Percentiles rank a stretch among this genome's conserved stretches.
Conservation (phyloP, 1,140 invertebrate genomes). For the Panonychus citri region DNA sequence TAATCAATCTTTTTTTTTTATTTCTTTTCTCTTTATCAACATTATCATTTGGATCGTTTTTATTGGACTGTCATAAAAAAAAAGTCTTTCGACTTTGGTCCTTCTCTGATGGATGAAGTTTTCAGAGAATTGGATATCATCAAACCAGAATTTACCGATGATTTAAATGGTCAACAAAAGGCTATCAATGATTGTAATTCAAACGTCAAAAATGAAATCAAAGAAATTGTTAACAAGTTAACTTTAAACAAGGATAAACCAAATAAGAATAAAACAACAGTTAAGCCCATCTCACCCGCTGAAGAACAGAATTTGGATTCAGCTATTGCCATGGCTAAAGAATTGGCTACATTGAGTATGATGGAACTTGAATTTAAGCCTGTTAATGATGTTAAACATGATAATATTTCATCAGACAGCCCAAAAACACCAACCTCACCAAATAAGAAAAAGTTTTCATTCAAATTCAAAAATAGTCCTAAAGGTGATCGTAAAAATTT, state of each 20-base stretch:
- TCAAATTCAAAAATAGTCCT: constrained; percentile 43
- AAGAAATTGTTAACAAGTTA: constrained; percentile 36
- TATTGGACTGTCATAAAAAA: too few relatives aligned
- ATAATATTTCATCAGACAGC: constrained; percentile 27
- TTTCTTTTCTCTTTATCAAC: too few relatives aligned
- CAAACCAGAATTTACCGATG: constrained; percentile 10
- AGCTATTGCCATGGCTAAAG: constrained; percentile 77
- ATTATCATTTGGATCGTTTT: not conserved
- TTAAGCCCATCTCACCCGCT: constrained; percentile 80
- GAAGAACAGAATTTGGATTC: constrained; percentile 78
- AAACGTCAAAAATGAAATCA: constrained; percentile 43
- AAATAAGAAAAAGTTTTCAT: constrained; percentile 58
- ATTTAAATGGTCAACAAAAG: constrained; percentile 11
- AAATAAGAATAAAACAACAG: constrained; percentile 47
- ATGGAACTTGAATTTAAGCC: constrained; percentile 34
- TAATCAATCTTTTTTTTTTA: too few relatives aligned
- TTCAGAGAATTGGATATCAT: constrained; percentile 41
- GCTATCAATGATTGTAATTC: constrained; percentile 32
- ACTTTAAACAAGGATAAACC: constrained; percentile 12
- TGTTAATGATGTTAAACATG: constrained; percentile 18
- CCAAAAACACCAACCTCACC: constrained; percentile 47
- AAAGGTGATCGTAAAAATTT: constrained; percentile 53
- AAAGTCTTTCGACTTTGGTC: constrained; percentile 69
- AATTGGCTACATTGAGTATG: constrained; percentile 67
- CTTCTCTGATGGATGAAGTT: constrained; percentile 78